Conservation (phyloP, 2,797 vertebrate species). For the Hypotaenidia philippensis region DNA sequence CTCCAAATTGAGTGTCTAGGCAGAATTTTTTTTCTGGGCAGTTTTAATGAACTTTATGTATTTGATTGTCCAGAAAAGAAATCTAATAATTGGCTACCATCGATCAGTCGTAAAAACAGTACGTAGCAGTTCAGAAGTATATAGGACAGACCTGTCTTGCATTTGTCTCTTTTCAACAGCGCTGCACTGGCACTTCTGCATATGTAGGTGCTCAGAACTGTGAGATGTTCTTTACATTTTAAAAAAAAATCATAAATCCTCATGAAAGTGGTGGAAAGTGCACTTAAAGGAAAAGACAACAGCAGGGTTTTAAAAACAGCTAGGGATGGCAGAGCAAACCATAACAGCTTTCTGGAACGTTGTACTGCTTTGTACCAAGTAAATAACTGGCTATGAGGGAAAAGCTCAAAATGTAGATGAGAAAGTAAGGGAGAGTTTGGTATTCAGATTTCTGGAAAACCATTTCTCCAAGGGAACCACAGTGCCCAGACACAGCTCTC, state of each 20-base stretch:
- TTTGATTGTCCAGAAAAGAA: slow-evolving; percentile 11
- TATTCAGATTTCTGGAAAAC: slow-evolving; percentile 2
- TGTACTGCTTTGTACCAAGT: background rate
- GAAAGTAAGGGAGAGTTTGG: background rate
- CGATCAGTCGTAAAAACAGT: background rate
- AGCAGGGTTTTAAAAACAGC: background rate
- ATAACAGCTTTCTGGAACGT: background rate
- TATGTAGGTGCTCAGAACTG: background rate
- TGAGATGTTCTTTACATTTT: background rate
- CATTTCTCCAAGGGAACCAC: background rate
- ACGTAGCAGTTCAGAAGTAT: background rate
- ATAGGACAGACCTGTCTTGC: background rate
- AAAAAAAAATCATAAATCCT: background rate
- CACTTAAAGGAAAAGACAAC: background rate
- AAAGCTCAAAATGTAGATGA: background rate
- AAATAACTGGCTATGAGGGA: background rate
- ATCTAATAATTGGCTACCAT: background rate
- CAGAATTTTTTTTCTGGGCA: slow-evolving; percentile 5
- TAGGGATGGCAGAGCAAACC: background rate
- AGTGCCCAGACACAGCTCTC: background rate
- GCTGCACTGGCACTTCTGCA: background rate
- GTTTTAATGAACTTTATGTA: background rate
- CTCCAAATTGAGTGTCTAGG: background rate
- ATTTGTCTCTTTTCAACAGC: slow-evolving; percentile 3
- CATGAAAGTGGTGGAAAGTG: background rate